Evolutionary conservation across 2,797 vertebrate genomes (phyloP).

Genomic region (Champsocephalus gunnari): DNA sequence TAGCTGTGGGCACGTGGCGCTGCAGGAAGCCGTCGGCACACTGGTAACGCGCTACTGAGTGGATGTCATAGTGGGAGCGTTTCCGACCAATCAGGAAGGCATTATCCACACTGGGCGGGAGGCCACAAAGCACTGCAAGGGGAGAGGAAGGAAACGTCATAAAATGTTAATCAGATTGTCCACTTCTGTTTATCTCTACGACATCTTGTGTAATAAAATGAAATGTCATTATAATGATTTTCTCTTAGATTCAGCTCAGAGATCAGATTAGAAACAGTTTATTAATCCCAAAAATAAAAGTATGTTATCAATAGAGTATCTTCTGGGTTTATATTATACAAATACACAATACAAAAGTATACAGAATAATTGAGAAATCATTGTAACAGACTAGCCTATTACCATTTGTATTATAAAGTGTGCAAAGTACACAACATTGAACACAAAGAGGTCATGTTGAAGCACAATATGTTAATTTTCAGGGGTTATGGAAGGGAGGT

Average conservation of each 20-base stretch:
- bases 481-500: too few relatives aligned
- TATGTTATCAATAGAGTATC: too few relatives aligned
- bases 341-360: too few relatives aligned
- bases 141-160: conserved; percentile 4
- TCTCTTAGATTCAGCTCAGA: neutral
- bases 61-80: conserved; percentile 92
- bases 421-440: too few relatives aligned
- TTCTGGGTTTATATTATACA: too few relatives aligned
- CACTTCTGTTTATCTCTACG: neutral
- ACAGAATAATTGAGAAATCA: too few relatives aligned
- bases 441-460: too few relatives aligned
- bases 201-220: neutral
- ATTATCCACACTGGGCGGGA: conserved; percentile 91
- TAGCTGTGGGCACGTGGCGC: conserved; percentile 91
- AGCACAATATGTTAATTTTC: too few relatives aligned
- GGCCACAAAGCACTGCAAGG: conserved; percentile 90
- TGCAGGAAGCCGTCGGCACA: conserved; percentile 92
- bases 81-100: conserved; percentile 90
- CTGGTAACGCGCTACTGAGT: conserved; percentile 93
- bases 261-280: too few relatives aligned
- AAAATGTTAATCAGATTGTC: conserved; percentile 6
- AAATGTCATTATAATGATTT: conserved; percentile 1
- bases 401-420: too few relatives aligned
- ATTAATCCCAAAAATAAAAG: too few relatives aligned
- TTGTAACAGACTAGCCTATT: too few relatives aligned